Evolutionary conservation across 2,888 invertebrate species (phyloP).

Genomic region (Ectobius pallidus): DNA sequence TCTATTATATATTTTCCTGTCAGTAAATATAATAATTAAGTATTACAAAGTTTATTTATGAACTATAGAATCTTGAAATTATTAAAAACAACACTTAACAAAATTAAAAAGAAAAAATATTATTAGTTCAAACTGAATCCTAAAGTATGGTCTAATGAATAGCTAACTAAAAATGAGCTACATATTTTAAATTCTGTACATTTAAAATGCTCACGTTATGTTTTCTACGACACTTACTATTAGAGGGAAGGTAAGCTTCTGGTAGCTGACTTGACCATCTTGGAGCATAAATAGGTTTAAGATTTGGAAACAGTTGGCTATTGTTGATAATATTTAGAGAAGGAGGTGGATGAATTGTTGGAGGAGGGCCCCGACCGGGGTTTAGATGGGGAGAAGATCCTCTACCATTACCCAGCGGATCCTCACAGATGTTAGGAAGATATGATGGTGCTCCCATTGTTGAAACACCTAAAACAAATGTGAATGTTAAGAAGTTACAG

Average conservation of each 20-base stretch:
- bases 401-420: conserved; percentile 36
- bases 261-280: conserved; percentile 70
- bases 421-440: conserved; percentile 64
- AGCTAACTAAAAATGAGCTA: too few species aligned
- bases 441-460: conserved; percentile 58
- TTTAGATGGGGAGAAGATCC: conserved; percentile 33
- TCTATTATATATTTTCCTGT: too few species aligned
- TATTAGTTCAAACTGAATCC: too few species aligned
- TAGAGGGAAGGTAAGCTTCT: conserved; percentile 65
- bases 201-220: too few species aligned
- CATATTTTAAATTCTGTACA: too few species aligned
- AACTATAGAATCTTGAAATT: too few species aligned
- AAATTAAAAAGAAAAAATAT: too few species aligned
- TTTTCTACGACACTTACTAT: conserved; percentile 50
- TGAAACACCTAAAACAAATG: conserved; percentile 45
- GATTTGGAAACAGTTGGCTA: conserved; percentile 71
- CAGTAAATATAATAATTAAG: too few species aligned
- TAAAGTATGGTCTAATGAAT: too few species aligned
- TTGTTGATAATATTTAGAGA: conserved; percentile 68
- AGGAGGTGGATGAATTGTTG: conserved; percentile 61
- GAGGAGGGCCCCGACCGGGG: conserved; percentile 55
- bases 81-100: too few species aligned
- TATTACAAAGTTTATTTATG: too few species aligned
- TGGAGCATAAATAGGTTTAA: conserved; percentile 68
- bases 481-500: too few species aligned